phyloP scores from a whole-genome alignment of 2,113 vertebrate genomes.

The Podiceps cristatus region DNA sequence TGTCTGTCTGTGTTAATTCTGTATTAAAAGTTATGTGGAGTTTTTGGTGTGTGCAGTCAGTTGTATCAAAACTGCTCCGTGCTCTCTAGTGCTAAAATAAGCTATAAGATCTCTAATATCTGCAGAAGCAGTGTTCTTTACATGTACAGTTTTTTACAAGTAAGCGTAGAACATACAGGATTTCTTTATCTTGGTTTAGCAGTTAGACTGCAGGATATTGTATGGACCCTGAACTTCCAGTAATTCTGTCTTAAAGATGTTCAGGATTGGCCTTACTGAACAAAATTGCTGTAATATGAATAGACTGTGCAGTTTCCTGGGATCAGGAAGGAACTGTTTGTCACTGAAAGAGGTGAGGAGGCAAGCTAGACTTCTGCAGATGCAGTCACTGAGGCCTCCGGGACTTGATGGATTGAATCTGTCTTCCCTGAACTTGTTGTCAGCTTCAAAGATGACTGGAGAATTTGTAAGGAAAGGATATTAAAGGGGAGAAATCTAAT shows the following conservation, averaged over 20 bases:
- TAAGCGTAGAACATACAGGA: accelerated
- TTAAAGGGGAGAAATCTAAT: neutral
- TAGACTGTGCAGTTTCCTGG: neutral
- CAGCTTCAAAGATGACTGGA: neutral
- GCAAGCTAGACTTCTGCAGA: neutral
- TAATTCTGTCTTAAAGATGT: neutral
- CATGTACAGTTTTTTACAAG: neutral
- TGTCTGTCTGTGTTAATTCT: neutral
- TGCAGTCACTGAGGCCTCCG: neutral
- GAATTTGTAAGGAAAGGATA: neutral
- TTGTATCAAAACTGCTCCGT: neutral
- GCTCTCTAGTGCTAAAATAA: neutral
- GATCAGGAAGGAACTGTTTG: neutral
- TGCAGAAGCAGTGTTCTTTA: neutral
- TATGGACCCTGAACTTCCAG: neutral
- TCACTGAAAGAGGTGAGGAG: neutral
- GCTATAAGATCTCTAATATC: neutral
- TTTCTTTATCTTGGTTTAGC: neutral
- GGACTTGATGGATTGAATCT: neutral
- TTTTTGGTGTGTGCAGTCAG: neutral
- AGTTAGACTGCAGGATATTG: neutral
- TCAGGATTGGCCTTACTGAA: neutral
- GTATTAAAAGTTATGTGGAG: neutral
- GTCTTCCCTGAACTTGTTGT: neutral
- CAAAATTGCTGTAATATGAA: neutral